A percentile compares a stretch with the other conserved stretches of the same genome.
Conservation (phyloP, 64 coral and sea anemone species). For the Dendronephthya gigantea region DNA sequence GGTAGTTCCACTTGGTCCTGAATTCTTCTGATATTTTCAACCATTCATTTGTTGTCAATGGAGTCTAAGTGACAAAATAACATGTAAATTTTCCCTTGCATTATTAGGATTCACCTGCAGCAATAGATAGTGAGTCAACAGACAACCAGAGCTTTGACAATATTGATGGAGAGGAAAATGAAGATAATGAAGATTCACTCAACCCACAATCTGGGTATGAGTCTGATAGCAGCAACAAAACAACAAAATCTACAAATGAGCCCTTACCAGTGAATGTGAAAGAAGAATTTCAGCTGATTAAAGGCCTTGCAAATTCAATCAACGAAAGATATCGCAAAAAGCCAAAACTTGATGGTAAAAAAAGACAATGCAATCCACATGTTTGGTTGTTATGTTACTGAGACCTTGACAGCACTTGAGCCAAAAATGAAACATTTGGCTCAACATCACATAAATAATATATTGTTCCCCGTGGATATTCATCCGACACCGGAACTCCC, state of each 20-base stretch:
- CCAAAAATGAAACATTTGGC: not conserved
- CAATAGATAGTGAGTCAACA: not conserved
- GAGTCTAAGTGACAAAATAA: not conserved
- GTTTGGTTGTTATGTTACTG: not conserved
- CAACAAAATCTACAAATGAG: not conserved
- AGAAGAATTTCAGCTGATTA: not conserved
- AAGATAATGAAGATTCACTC: not conserved
- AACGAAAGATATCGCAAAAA: not conserved
- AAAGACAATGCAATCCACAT: not conserved
- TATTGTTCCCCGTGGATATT: not conserved
- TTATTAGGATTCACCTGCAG: not conserved
- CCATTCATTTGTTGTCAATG: not conserved
- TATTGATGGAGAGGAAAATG: not conserved
- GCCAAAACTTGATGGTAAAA: not conserved
- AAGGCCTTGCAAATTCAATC: not conserved
- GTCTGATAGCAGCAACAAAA: not conserved
- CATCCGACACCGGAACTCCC: no score
- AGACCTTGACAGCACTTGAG: not conserved
- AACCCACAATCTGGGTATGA: not conserved
- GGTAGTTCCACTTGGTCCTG: not conserved
- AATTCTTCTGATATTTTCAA: not conserved
- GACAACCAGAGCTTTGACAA: not conserved
- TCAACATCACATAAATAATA: not conserved
- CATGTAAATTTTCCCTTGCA: not conserved
- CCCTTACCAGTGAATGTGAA: not conserved